phyloP scores from a whole-genome alignment of 2,888 invertebrate species.

The Leptopilina myrica region DNA sequence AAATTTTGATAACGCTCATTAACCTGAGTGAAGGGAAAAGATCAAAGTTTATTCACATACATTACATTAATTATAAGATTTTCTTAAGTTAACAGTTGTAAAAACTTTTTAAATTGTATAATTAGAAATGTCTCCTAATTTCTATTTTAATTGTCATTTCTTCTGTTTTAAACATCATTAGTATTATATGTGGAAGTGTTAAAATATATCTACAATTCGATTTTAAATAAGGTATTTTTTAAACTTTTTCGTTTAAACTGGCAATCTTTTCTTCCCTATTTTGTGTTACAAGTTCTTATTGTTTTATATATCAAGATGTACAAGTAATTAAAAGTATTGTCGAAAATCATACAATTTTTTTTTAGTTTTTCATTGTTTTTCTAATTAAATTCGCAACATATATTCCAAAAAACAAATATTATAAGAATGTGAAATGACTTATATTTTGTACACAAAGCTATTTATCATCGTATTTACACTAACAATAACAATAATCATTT shows the following conservation, averaged over 20 bases:
- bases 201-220: conserved; percentile 34
- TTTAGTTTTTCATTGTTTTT: not conserved
- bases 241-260: conserved; percentile 40
- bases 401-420: conserved; percentile 65
- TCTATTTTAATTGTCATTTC: no score
- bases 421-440: conserved; percentile 56
- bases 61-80: no score
- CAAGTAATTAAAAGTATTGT: not conserved
- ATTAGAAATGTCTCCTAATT: no score
- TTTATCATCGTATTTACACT: conserved; percentile 59
- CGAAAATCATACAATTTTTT: conserved; percentile 9
- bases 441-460: conserved; percentile 66
- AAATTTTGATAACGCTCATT: no score
- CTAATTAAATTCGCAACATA: conserved; percentile 41
- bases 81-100: no score
- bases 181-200: conserved; percentile 56
- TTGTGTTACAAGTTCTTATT: conserved; percentile 43
- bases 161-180: conserved; percentile 45
- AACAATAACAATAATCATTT: conserved; percentile 55
- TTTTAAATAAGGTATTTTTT: conserved; percentile 52
- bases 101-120: no score
- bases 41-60: no score
- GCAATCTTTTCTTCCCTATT: conserved; percentile 38
- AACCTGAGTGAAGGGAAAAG: no score
- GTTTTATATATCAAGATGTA: conserved; percentile 17